Conservation (phyloP, 2,797 vertebrate genomes). For the Epinephelus coioides region DNA sequence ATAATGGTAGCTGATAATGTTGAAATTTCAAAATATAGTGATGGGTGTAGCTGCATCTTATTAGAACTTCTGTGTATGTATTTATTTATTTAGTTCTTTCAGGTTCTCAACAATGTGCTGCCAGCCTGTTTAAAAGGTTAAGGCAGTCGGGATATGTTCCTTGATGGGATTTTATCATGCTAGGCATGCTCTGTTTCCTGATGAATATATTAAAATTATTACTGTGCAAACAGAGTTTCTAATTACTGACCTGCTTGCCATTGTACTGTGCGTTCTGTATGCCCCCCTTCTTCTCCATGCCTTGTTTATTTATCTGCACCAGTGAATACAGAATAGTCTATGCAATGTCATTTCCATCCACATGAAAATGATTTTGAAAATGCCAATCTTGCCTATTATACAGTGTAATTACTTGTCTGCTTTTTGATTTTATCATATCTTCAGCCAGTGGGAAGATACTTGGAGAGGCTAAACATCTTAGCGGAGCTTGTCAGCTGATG, state of each 20-base stretch:
- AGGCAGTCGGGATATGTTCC: conserved; percentile 87
- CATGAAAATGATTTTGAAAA: conserved; percentile 91
- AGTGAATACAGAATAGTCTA: conserved; percentile 91
- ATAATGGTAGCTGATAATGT: conserved; percentile 39
- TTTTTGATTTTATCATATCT: conserved; percentile 88
- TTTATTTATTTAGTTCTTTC: conserved; percentile 77
- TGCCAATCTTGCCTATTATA: conserved; percentile 90
- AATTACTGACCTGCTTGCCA: conserved; percentile 93
- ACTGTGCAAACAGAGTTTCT: conserved; percentile 94
- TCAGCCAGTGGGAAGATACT: conserved; percentile 83
- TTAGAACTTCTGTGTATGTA: conserved; percentile 65
- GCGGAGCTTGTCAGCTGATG: conserved; percentile 75
- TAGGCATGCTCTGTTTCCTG: conserved; percentile 88
- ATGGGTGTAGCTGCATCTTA: conserved; percentile 54
- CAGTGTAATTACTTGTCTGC: conserved; percentile 88
- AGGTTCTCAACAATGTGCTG: conserved; percentile 81
- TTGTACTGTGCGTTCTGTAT: conserved; percentile 89
- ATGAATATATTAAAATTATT: conserved; percentile 95
- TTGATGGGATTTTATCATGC: conserved; percentile 92
- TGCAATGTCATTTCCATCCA: conserved; percentile 90
- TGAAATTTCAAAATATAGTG: conserved; percentile 50
- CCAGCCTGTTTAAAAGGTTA: conserved; percentile 88
- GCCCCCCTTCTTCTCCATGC: conserved; percentile 84
- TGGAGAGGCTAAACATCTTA: conserved; percentile 84
- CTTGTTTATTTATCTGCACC: conserved; percentile 92